A percentile compares a stretch with the other conserved stretches of the same genome.
These are phyloP conservation scores for Hypothenemus hampei DNA, from an alignment of 1,140 invertebrate genomes.

Conservation along the genomic window DNA sequence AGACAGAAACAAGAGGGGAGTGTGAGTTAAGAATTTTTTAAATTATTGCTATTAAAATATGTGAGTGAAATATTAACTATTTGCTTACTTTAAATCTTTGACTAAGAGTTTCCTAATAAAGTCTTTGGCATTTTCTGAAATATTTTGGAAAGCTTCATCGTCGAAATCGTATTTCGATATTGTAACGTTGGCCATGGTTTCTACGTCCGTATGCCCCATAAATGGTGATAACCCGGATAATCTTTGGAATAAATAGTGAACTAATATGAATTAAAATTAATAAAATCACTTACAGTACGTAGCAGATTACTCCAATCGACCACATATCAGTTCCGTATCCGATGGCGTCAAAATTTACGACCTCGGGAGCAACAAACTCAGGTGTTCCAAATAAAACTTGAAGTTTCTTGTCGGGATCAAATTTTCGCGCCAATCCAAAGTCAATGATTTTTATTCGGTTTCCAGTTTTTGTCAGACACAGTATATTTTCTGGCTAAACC, in stretches of 20 bases:
- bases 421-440: constrained; percentile 91
- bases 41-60: too few species aligned
- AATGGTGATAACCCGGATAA: constrained; percentile 96
- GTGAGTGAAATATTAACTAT: neutral
- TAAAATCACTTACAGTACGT: constrained; percentile 84
- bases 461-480: constrained; percentile 89
- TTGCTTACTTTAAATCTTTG: constrained; percentile 85
- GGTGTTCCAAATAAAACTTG: constrained; percentile 94
- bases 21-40: constrained; percentile 6
- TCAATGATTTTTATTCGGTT: constrained; percentile 98
- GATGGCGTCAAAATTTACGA: constrained; percentile 96
- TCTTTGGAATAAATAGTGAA: constrained; percentile 49
- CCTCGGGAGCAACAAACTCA: constrained; percentile 97
- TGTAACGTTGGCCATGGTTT: constrained; percentile 96
- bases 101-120: constrained; percentile 84
- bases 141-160: constrained; percentile 87
- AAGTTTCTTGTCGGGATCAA: constrained; percentile 86
- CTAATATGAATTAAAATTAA: neutral
- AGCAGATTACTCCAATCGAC: constrained; percentile 96
- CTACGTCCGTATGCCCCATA: constrained; percentile 94
- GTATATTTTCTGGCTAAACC: constrained; percentile 94
- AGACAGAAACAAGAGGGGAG: constrained; percentile 1
- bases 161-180: constrained; percentile 94
- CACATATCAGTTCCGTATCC: constrained; percentile 95
- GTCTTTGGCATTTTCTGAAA: constrained; percentile 88